Conservation (phyloP, 1,140 invertebrate genomes). For the Drosophila takahashii region DNA sequence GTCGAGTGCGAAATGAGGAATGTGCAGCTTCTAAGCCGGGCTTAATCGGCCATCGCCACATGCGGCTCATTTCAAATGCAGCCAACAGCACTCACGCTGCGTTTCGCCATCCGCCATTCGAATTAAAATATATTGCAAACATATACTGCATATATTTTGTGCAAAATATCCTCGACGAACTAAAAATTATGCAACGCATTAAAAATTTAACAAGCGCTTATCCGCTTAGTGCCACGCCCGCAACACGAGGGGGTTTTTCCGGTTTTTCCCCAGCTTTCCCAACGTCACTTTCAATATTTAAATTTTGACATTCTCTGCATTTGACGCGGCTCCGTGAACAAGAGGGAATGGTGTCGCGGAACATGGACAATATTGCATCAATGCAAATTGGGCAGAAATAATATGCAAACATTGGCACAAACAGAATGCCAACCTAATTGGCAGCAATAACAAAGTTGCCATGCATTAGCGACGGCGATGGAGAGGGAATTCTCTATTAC, state of each 20-base stretch:
- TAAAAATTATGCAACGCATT: constrained; percentile 82
- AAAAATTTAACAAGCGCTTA: constrained; percentile 83
- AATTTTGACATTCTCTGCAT: constrained; percentile 74
- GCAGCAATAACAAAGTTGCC: constrained; percentile 61
- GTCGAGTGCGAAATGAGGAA: constrained; percentile 19
- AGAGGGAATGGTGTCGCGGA: neutral
- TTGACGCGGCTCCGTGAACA: constrained; percentile 5
- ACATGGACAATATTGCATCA: constrained; percentile 56
- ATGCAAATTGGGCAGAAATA: constrained; percentile 76
- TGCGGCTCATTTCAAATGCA: constrained; percentile 54
- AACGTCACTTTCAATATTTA: constrained; percentile 75
- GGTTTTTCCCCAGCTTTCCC: constrained; percentile 3
- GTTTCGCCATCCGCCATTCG: constrained; percentile 15
- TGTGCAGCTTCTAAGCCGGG: constrained; percentile 31
- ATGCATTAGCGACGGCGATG: constrained; percentile 11
- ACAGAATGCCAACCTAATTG: constrained; percentile 65
- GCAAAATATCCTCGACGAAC: constrained; percentile 68
- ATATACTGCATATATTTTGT: constrained; percentile 43
- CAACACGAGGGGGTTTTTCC: constrained; percentile 16
- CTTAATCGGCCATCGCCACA: constrained; percentile 41
- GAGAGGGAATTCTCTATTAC: constrained; percentile 36
- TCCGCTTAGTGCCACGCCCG: constrained; percentile 77
- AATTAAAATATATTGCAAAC: constrained; percentile 60
- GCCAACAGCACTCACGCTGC: constrained; percentile 30
- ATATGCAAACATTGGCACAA: constrained; percentile 74